These are phyloP conservation scores for Hoplias malabaricus DNA, from an alignment of 2,113 vertebrate genomes.

Conservation along the genomic window DNA sequence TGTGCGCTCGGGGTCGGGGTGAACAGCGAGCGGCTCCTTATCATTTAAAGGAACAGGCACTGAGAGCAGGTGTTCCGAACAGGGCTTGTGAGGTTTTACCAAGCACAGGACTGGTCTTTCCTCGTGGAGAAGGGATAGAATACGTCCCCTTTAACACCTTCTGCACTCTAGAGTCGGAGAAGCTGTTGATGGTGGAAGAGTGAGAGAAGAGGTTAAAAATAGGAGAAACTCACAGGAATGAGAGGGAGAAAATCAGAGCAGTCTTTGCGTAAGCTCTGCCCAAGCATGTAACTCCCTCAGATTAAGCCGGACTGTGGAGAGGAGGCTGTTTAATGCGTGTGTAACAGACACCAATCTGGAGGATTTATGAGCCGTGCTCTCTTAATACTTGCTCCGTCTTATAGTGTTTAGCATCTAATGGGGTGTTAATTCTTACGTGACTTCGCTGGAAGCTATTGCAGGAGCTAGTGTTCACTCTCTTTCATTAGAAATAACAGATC, in stretches of 20 bases:
- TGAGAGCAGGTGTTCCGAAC: no score
- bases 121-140: no score
- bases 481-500: no score
- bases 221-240: no score
- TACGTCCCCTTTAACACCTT: no score
- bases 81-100: no score
- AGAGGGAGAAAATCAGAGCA: neutral
- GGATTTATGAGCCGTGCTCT: neutral
- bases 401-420: neutral
- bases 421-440: neutral
- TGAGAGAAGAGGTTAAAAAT: neutral
- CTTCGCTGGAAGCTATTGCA: neutral
- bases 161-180: slow-evolving; percentile 1
- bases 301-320: neutral
- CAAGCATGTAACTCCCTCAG: neutral
- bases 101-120: no score
- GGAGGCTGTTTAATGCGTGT: neutral
- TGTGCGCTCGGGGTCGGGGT: no score
- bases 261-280: no score
- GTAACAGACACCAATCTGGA: neutral
- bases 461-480: no score
- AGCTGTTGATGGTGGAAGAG: neutral
- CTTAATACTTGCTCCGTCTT: neutral
- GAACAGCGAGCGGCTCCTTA: no score
- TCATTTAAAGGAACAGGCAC: no score